phyloP scores from a whole-genome alignment of 2,797 vertebrate species.

The Agapornis canus region DNA sequence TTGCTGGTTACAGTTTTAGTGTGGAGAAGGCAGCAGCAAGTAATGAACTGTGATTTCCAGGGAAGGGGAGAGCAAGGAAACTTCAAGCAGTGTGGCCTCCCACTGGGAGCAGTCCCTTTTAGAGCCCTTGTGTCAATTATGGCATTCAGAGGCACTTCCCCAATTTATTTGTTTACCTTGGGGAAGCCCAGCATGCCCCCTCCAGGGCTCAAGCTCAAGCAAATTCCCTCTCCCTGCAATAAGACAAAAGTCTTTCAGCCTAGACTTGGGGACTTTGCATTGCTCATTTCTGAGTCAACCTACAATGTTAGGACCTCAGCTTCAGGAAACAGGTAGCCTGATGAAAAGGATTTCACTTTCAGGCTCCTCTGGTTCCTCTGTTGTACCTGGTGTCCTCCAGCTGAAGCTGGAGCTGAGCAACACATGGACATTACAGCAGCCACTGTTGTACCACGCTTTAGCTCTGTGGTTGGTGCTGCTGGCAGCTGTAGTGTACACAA shows the following conservation, averaged over 20 bases:
- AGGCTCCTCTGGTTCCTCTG: neutral
- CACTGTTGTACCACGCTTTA: neutral
- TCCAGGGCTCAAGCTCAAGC: neutral
- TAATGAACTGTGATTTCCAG: slow-evolving; percentile 59
- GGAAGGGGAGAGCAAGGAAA: slow-evolving; percentile 33
- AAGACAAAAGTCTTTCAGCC: neutral
- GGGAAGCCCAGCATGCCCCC: neutral
- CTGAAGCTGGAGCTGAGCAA: neutral
- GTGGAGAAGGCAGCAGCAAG: slow-evolving; percentile 24
- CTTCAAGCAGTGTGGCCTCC: slow-evolving; percentile 65
- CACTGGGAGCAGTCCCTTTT: slow-evolving; percentile 82
- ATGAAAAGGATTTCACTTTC: neutral
- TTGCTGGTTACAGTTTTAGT: slow-evolving; percentile 49
- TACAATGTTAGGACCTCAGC: neutral
- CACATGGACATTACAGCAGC: neutral
- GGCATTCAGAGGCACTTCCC: slow-evolving; percentile 29
- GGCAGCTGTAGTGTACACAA: neutral
- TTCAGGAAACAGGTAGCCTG: neutral
- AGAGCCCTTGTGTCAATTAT: slow-evolving; percentile 86
- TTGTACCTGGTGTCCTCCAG: neutral
- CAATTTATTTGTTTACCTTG: slow-evolving; percentile 60
- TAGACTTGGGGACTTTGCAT: neutral
- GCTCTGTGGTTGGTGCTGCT: neutral
- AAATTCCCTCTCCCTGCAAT: neutral
- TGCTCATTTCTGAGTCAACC: neutral